Evolutionary conservation across 2,797 vertebrate genomes (phyloP).

Genomic region (Pseudotriccus pelzelni): DNA sequence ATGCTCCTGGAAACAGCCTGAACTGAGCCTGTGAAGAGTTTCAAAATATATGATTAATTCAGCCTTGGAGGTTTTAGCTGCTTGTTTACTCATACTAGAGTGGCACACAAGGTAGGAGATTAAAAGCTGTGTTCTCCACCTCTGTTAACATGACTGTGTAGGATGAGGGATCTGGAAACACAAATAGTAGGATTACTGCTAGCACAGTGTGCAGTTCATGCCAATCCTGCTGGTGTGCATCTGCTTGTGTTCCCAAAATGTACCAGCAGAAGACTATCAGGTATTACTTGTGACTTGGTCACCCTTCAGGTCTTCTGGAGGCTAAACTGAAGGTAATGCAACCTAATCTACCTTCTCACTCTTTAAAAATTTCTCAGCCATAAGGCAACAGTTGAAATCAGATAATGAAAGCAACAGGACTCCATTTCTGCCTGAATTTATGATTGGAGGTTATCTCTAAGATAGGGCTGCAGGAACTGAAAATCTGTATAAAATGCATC

Average conservation of each 20-base stretch:
- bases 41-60: background rate
- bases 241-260: background rate
- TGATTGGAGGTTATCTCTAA: background rate
- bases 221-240: background rate
- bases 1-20: background rate
- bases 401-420: background rate
- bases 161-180: background rate
- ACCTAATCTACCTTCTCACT: background rate
- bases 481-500: background rate
- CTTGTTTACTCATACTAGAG: background rate
- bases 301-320: background rate
- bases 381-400: background rate
- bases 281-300: background rate
- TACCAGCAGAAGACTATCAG: fast-evolving
- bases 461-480: background rate
- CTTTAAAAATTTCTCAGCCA: background rate
- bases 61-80: background rate
- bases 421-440: background rate
- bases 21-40: background rate
- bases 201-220: background rate
- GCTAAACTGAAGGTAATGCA: background rate
- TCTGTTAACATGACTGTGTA: background rate
- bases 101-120: background rate
- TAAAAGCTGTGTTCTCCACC: background rate
- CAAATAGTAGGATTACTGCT: background rate